Conservation (phyloP, 2,113 vertebrate species). For the Brachyistius frenatus region DNA sequence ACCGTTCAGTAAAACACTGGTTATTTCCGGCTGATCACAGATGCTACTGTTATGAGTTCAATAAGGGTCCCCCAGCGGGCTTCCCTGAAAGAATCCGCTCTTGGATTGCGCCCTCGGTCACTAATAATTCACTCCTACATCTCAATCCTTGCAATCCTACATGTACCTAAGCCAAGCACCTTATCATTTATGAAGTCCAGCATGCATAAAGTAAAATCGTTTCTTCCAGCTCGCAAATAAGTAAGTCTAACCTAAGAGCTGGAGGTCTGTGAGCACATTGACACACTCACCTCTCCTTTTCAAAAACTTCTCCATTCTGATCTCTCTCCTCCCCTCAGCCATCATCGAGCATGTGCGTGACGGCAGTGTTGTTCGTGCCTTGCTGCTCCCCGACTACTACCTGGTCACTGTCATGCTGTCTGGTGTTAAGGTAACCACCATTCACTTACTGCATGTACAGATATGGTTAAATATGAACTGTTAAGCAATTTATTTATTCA, state of each 20-base stretch:
- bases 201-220: accelerated
- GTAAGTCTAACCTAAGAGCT: neutral
- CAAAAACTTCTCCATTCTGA: neutral
- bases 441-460: neutral
- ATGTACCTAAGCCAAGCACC: neutral
- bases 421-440: conserved; percentile 91
- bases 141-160: neutral
- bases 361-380: conserved; percentile 93
- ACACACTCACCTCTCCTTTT: neutral
- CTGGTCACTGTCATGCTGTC: conserved; percentile 98
- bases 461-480: neutral
- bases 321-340: conserved; percentile 78
- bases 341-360: conserved; percentile 98
- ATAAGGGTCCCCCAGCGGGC: neutral
- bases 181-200: neutral
- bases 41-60: conserved; percentile 17
- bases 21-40: neutral
- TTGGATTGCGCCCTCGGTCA: neutral
- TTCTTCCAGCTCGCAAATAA: neutral
- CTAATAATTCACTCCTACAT: neutral
- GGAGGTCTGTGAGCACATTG: neutral
- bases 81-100: neutral
- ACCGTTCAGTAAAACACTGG: neutral
- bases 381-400: conserved; percentile 95
- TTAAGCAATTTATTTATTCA: neutral